A percentile compares a stretch with the other conserved stretches of the same genome.
phyloP scores from a whole-genome alignment of 2,888 invertebrate genomes.

The Schrankia costaestrigalis region DNA sequence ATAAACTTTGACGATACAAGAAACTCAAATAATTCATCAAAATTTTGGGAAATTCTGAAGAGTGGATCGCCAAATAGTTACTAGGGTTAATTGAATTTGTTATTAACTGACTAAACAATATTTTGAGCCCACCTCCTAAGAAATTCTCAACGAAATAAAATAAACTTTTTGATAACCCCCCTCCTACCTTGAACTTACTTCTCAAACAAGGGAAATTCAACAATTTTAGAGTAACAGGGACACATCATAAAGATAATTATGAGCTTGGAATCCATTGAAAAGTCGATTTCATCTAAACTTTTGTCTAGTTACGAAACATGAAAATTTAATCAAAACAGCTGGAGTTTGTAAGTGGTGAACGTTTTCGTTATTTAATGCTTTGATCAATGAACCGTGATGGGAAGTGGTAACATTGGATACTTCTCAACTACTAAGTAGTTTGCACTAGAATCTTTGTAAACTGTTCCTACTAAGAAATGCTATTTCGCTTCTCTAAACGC shows the following conservation, averaged over 20 bases:
- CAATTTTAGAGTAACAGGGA: constrained; percentile 22
- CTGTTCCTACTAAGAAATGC: no score
- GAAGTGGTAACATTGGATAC: constrained; percentile 38
- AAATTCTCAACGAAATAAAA: constrained; percentile 19
- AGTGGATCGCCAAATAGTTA: constrained; percentile 13
- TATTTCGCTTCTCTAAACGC: no score
- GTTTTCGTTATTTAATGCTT: constrained; percentile 40
- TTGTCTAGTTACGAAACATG: constrained; percentile 35
- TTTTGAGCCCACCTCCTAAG: constrained; percentile 10
- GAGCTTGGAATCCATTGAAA: constrained; percentile 30
- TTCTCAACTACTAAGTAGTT: constrained; percentile 31
- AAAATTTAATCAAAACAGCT: constrained; percentile 55
- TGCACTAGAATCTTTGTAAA: constrained; percentile 12
- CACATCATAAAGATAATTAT: constrained; percentile 31
- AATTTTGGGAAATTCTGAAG: constrained; percentile 4
- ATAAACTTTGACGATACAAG: constrained; percentile 15
- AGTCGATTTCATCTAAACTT: constrained; percentile 29
- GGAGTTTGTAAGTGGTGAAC: constrained; percentile 33
- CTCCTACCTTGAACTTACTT: constrained; percentile 19
- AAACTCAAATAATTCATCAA: constrained; percentile 6
- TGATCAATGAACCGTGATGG: constrained; percentile 43
- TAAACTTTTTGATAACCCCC: constrained; percentile 25
- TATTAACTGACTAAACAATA: constrained; percentile 16
- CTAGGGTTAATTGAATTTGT: constrained; percentile 19
- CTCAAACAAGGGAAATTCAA: constrained; percentile 24